A percentile compares a stretch with the other conserved stretches of the same genome.
phyloP scores from a whole-genome alignment of 2,797 vertebrate genomes.

The Oreortyx pictus region DNA sequence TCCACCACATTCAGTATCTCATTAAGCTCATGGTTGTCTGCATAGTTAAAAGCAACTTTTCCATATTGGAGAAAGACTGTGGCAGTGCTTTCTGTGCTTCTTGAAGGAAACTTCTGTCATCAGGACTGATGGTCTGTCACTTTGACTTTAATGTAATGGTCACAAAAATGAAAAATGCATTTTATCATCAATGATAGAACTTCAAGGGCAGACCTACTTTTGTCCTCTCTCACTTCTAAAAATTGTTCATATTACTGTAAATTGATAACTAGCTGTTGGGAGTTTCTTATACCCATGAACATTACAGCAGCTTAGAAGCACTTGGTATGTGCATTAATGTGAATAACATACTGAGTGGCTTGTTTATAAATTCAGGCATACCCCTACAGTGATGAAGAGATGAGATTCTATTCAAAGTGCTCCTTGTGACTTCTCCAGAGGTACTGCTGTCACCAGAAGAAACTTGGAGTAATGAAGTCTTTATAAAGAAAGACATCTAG shows the following conservation, averaged over 20 bases:
- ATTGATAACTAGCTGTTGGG: background rate
- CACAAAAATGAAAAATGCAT: background rate
- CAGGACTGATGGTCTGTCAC: background rate
- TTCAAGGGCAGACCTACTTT: background rate
- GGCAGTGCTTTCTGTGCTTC: background rate
- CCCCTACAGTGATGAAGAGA: background rate
- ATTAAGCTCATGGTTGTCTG: background rate
- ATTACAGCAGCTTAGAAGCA: background rate
- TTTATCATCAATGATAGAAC: background rate
- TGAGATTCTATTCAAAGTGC: background rate
- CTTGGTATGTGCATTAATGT: background rate
- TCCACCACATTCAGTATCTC: background rate
- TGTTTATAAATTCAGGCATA: background rate
- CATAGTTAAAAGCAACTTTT: background rate
- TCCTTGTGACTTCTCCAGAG: background rate
- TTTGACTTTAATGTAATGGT: background rate
- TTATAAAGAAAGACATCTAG: background rate
- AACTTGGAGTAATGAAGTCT: background rate
- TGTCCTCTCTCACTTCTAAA: background rate
- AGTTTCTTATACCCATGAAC: background rate
- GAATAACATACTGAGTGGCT: background rate
- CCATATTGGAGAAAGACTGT: background rate
- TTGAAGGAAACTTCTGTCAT: background rate
- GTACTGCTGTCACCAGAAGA: background rate
- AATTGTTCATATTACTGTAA: background rate